Percentiles rank a stretch among this genome's conserved stretches.
Conservation (phyloP, 1,140 invertebrate genomes). For the Saxidomus purpurata region DNA sequence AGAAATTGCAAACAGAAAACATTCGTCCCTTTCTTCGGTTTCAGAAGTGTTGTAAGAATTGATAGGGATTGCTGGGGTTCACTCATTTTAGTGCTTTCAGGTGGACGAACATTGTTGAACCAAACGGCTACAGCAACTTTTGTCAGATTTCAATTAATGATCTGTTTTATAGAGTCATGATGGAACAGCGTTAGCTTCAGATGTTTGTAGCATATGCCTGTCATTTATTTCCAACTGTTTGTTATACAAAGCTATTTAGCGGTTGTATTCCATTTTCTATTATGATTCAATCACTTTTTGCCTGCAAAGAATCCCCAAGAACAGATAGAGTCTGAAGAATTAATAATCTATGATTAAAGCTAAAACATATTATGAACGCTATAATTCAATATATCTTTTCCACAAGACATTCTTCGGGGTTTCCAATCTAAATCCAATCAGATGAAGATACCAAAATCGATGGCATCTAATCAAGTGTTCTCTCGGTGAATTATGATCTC, state of each 20-base stretch:
- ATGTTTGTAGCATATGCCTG: background rate
- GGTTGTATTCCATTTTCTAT: background rate
- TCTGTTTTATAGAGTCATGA: too few species aligned
- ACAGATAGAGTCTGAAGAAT: constrained; percentile 25
- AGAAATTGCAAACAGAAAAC: too few species aligned
- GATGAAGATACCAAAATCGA: constrained; percentile 64
- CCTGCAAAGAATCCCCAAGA: background rate
- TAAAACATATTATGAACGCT: constrained; percentile 43
- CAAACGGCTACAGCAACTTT: too few species aligned
- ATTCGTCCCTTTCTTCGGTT: too few species aligned
- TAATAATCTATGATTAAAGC: constrained; percentile 40
- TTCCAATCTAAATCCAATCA: constrained; percentile 65
- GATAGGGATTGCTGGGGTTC: too few species aligned
- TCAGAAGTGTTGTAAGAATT: too few species aligned
- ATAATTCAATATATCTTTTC: constrained; percentile 68
- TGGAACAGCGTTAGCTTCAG: too few species aligned
- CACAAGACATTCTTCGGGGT: constrained; percentile 50
- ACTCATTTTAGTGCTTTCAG: too few species aligned
- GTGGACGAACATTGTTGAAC: too few species aligned
- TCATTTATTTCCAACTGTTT: background rate
- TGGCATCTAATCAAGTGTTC: constrained; percentile 64
- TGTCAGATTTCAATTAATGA: too few species aligned
- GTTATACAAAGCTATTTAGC: background rate
- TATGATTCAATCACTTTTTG: background rate
- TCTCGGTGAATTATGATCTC: constrained; percentile 52